These are phyloP conservation scores for Bombylius major DNA, from an alignment of 2,888 invertebrate species.

Conservation along the genomic window DNA sequence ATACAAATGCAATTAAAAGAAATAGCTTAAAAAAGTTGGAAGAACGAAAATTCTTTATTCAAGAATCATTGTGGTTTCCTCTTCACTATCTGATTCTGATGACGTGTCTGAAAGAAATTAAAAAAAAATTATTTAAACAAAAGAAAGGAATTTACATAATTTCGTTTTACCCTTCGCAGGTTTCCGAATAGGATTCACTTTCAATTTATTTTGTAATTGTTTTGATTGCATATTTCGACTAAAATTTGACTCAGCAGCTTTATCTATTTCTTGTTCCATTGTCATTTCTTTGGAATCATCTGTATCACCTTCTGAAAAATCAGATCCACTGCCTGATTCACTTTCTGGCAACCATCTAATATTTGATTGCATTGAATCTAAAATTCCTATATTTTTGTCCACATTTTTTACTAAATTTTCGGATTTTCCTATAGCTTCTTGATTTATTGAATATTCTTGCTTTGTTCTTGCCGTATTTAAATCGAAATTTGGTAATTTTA, in stretches of 20 bases:
- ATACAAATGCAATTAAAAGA: too few species aligned
- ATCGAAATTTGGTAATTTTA: slow-evolving; percentile 21
- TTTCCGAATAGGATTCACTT: too few species aligned
- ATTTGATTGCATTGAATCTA: slow-evolving; percentile 7
- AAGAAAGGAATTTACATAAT: too few species aligned
- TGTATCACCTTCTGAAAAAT: slow-evolving; percentile 7
- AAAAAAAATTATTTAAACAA: background rate
- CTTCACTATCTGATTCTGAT: slow-evolving; percentile 24
- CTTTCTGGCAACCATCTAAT: slow-evolving; percentile 18
- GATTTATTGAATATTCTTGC: background rate
- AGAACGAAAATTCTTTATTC: background rate
- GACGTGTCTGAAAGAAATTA: slow-evolving; percentile 8
- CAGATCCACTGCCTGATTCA: background rate
- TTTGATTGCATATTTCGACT: too few species aligned
- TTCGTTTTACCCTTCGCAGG: too few species aligned
- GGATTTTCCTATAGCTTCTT: background rate
- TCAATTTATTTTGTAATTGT: too few species aligned
- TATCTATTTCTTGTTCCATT: too few species aligned
- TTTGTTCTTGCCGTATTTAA: slow-evolving; percentile 16
- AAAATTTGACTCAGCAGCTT: too few species aligned
- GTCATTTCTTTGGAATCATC: slow-evolving; percentile 4
- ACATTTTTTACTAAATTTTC: background rate
- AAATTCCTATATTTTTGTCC: slow-evolving; percentile 1
- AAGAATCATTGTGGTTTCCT: slow-evolving; percentile 20
- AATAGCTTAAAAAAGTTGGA: background rate